Evolutionary conservation across 2,888 invertebrate genomes (phyloP), one percentile per base, ranked within the genome.

Genomic region (Eupeodes luniger): DNA sequence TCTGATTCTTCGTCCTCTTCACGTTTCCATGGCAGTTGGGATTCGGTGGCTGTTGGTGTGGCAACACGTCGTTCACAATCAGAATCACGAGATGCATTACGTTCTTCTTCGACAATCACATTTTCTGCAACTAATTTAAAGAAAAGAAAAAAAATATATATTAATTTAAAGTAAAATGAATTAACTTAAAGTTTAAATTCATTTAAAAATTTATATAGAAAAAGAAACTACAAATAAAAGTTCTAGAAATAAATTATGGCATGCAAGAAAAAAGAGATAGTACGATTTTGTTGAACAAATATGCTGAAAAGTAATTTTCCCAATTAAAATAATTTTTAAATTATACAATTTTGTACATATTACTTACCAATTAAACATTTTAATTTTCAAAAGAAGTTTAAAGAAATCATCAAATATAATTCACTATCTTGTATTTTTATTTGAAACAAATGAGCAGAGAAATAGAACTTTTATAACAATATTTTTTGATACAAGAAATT

Each of bases 21-120:
- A 7, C 98, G 95, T 94, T 98, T 98, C 98, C 98, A 98, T 74
- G 98, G 98, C 92, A 98, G 95, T 95, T 97, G 96, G 64, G 96
- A 96, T 94, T 98, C 98, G 2, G 97, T 97, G 4, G 97, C 97
- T 4, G 98, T 98, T 44, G 97, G 98, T 69, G 97, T 97, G 72
- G 97, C 96, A 77, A 97, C 97, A 53, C 97, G 95, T 89, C 96
- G 95, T 91, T 95, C 95, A 90, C 97, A 97, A 81, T 93, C 93
- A 49, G 93, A 93, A 87, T 93, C 93, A 27, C 93, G 92, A 6
- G 92, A 91, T 44, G 91, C 57, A 90, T 92, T 91, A 70, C 92
- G 91, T 90, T 93, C 93, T 85, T 93, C 93, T 82, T 93, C 93
- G 27, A 92, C 91, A 87, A 93, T 92, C 12, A 92, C 91, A 90